Conservation (phyloP, 1,140 invertebrate species). For the Amyelois transitella region DNA sequence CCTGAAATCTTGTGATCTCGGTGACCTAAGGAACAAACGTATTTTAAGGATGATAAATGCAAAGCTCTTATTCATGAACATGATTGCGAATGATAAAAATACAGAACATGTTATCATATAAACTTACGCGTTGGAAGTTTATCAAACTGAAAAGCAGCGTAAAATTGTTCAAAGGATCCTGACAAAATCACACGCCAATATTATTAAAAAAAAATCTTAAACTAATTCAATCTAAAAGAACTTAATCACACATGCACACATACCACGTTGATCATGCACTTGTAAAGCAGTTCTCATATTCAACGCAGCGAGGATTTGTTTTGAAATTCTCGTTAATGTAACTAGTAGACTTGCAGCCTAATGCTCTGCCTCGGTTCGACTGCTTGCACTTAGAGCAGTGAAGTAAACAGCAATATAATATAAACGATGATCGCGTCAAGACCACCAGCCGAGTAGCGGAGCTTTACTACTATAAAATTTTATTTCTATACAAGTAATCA, state of each 20-base stretch:
- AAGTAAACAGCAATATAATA: neutral
- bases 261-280: neutral
- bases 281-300: neutral
- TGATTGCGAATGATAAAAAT: neutral
- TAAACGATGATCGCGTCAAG: neutral
- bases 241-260: neutral
- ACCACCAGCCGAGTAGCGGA: neutral
- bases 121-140: neutral
- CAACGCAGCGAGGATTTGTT: neutral
- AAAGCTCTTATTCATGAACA: neutral
- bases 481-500: neutral
- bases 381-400: neutral
- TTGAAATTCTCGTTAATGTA: neutral
- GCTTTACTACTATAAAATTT: neutral
- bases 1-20: neutral
- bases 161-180: neutral
- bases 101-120: too few relatives aligned
- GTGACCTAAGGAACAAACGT: neutral
- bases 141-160: neutral
- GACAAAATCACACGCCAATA: neutral
- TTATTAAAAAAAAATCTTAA: neutral
- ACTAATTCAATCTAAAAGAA: neutral
- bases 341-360: neutral
- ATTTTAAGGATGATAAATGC: neutral
- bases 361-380: neutral